Percentiles rank a stretch among this genome's conserved stretches.
Conservation (phyloP, 1,140 invertebrate genomes). For the Steinernema khuongi region DNA sequence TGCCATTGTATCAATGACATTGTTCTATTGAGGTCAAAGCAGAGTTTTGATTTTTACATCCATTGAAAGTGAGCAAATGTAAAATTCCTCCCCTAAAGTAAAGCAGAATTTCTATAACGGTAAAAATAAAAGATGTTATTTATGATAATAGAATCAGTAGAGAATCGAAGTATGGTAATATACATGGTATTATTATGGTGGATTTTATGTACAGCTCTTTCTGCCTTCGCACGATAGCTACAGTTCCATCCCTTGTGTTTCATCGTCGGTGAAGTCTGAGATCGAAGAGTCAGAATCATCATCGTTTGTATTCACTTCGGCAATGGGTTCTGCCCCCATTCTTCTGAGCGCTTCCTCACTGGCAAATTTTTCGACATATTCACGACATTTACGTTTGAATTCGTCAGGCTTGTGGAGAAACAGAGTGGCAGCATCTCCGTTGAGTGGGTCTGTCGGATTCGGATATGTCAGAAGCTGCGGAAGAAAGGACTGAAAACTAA, state of each 20-base stretch:
- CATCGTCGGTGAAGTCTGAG: slow-evolving; percentile 56
- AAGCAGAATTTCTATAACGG: too few relatives aligned
- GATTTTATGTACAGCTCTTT: too few relatives aligned
- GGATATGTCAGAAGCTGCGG: slow-evolving; percentile 95
- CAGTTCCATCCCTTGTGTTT: slow-evolving; percentile 23
- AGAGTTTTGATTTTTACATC: too few relatives aligned
- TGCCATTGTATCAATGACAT: too few relatives aligned
- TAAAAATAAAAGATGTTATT: too few relatives aligned
- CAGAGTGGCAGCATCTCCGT: slow-evolving; percentile 97
- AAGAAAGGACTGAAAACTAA: slow-evolving; percentile 76
- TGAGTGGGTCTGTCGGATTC: slow-evolving; percentile 98
- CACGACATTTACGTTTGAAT: slow-evolving; percentile 89
- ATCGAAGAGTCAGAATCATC: slow-evolving; percentile 52
- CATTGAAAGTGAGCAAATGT: too few relatives aligned
- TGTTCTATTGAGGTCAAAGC: too few relatives aligned
- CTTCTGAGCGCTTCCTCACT: slow-evolving; percentile 47
- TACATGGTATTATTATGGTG: too few relatives aligned
- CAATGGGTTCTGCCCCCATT: slow-evolving; percentile 19
- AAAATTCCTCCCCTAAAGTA: too few relatives aligned
- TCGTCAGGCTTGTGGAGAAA: slow-evolving; percentile 99
- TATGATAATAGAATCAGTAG: too few relatives aligned
- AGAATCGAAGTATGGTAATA: too few relatives aligned
- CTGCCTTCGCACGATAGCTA: slow-evolving; percentile 15
- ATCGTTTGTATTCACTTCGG: slow-evolving; percentile 31
- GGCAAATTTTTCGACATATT: slow-evolving; percentile 51